Evolutionary conservation across 2,797 vertebrate genomes (phyloP).

Genomic region (Loris lydekkerianus): DNA sequence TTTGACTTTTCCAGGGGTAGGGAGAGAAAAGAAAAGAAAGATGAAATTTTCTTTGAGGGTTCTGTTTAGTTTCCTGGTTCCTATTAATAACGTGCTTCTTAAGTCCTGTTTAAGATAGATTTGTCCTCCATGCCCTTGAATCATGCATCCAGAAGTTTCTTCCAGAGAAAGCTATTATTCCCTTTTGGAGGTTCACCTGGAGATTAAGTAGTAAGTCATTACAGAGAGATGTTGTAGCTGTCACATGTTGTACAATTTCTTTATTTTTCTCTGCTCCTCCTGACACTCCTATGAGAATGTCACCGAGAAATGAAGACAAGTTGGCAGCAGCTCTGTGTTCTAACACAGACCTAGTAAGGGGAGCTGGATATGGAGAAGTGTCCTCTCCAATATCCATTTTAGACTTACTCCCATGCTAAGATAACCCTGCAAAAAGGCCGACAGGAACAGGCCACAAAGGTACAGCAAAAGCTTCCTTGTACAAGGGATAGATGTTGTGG

Average conservation of each 20-base stretch:
- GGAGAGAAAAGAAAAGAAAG: not conserved
- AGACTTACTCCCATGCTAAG: not conserved
- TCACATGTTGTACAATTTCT: constrained; percentile 2
- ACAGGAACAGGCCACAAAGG: not conserved
- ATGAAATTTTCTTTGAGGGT: constrained; percentile 29
- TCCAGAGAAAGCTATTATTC: constrained; percentile 60
- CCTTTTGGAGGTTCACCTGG: constrained; percentile 31
- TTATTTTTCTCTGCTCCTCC: constrained; percentile 52
- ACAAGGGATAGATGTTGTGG: not conserved
- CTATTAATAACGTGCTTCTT: not conserved
- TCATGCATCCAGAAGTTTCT: constrained; percentile 9
- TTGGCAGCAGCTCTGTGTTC: not conserved
- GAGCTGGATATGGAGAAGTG: not conserved
- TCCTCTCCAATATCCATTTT: not conserved
- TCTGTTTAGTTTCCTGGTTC: not conserved
- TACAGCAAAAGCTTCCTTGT: not conserved
- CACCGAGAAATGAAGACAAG: not conserved
- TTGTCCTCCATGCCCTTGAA: not conserved
- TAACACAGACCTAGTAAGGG: not conserved
- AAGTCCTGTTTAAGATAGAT: not conserved
- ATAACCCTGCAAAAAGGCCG: constrained; percentile 53
- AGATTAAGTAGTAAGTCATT: not conserved
- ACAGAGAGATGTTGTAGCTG: not conserved
- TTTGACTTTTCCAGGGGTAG: not conserved
- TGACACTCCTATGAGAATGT: not conserved